These are phyloP conservation scores for Sinonovacula constricta DNA, from an alignment of 1,140 invertebrate genomes.

Conservation along the genomic window DNA sequence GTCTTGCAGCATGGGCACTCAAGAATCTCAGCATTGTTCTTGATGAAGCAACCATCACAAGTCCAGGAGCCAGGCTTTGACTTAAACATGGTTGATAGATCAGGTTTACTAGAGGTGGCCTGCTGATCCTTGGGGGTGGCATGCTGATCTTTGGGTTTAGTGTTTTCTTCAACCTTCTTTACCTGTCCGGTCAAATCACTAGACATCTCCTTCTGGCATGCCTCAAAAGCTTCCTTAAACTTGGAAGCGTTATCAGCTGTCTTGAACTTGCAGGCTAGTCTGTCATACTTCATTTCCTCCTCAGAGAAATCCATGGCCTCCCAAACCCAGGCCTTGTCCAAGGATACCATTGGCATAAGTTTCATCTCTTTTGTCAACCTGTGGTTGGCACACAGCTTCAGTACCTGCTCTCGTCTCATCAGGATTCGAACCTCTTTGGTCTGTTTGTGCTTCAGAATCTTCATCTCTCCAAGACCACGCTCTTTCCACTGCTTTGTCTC, in stretches of 20 bases:
- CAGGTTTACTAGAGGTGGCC: conserved; percentile 18
- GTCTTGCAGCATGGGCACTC: conserved; percentile 85
- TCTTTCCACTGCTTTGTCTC: conserved; percentile 79
- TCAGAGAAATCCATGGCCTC: conserved; percentile 86
- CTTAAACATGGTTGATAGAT: conserved; percentile 82
- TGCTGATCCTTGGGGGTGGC: conserved; percentile 6
- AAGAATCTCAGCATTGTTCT: conserved; percentile 82
- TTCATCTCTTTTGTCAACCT: conserved; percentile 72
- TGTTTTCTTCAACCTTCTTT: conserved; percentile 2
- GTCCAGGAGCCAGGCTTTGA: conserved; percentile 87
- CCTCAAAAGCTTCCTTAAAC: conserved; percentile 69
- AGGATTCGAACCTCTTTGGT: conserved; percentile 69
- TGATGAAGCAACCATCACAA: conserved; percentile 88
- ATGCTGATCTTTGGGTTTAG: conserved; percentile 2
- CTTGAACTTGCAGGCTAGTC: conserved; percentile 91
- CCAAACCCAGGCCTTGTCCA: conserved; percentile 76
- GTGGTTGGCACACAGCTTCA: conserved; percentile 80
- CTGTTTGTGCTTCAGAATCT: conserved; percentile 70
- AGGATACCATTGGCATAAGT: conserved; percentile 67
- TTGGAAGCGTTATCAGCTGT: conserved; percentile 84
- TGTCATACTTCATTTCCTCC: conserved; percentile 85
- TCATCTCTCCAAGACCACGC: conserved; percentile 79
- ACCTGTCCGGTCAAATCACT: neutral
- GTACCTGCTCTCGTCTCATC: conserved; percentile 80
- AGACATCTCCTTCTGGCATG: conserved; percentile 54